Percentiles rank a stretch among this genome's conserved stretches.
These are phyloP conservation scores for Agapornis roseicollis DNA, from an alignment of 2,113 vertebrate species.

Conservation along the genomic window DNA sequence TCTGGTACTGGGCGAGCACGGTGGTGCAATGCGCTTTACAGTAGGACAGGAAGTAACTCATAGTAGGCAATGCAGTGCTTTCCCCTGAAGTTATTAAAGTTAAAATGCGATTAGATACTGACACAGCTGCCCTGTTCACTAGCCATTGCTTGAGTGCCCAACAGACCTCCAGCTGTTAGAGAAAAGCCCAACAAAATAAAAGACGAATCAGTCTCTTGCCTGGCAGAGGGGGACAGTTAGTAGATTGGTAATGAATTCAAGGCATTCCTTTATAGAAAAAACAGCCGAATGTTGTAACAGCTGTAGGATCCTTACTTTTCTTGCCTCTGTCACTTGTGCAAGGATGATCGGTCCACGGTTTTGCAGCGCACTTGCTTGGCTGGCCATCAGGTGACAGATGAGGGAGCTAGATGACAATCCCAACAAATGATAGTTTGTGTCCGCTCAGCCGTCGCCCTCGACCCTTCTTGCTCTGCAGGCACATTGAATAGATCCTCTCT, in stretches of 20 bases:
- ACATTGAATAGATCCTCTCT: conserved; percentile 25
- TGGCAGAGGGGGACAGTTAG: background rate
- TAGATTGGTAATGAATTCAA: conserved; percentile 13
- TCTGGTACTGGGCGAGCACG: conserved; percentile 86
- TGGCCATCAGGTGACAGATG: conserved; percentile 61
- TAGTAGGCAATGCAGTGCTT: conserved; percentile 65
- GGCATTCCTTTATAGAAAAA: conserved; percentile 31
- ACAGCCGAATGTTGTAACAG: conserved; percentile 11
- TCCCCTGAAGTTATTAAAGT: background rate
- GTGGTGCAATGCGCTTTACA: conserved; percentile 83
- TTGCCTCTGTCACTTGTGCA: background rate
- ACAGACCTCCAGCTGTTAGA: conserved; percentile 32
- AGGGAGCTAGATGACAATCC: conserved; percentile 28
- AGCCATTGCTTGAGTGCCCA: conserved; percentile 14
- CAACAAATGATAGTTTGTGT: conserved; percentile 11
- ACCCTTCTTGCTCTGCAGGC: conserved; percentile 10
- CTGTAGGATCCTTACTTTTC: conserved; percentile 56
- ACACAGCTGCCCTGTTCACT: conserved; percentile 21
- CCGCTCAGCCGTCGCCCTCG: background rate
- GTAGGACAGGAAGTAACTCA: conserved; percentile 91
- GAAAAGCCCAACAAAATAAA: background rate
- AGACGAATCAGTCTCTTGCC: background rate
- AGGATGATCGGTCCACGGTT: conserved; percentile 1
- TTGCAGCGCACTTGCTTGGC: conserved; percentile 6
- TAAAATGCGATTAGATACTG: background rate